A percentile compares a stretch with the other conserved stretches of the same genome.
These are phyloP conservation scores for Ophiothrix spiculata DNA, from an alignment of 35 echinoderm and acorn worm species.

Conservation along the genomic window DNA sequence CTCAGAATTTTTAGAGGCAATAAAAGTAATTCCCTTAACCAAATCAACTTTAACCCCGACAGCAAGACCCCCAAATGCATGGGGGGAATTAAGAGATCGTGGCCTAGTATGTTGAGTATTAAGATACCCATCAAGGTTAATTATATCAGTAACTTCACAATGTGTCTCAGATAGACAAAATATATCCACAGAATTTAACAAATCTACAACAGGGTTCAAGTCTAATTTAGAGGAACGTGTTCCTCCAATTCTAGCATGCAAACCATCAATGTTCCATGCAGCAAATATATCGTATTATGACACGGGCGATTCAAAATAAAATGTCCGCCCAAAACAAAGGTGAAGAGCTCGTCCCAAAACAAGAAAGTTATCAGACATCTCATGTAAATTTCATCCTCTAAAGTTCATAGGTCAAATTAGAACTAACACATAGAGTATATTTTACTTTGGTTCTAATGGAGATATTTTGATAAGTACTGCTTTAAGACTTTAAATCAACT, in stretches of 20 bases:
- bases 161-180: constrained; percentile 2
- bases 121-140: background rate
- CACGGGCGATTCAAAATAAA: no score
- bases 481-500: no score
- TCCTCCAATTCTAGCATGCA: background rate
- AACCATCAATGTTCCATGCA: background rate
- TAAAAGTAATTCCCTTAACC: background rate
- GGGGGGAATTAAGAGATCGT: background rate
- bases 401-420: no score
- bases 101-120: background rate
- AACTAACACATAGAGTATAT: no score
- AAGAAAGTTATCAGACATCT: no score
- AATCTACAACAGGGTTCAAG: background rate
- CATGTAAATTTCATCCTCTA: no score
- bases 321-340: no score
- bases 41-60: background rate
- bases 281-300: no score
- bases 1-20: background rate
- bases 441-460: no score
- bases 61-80: background rate
- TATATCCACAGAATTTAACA: background rate
- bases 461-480: no score
- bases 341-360: no score
- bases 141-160: background rate
- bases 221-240: background rate